A percentile compares a stretch with the other conserved stretches of the same genome.
Conservation (phyloP, 1,140 invertebrate species). For the Brachystomella parvula region DNA sequence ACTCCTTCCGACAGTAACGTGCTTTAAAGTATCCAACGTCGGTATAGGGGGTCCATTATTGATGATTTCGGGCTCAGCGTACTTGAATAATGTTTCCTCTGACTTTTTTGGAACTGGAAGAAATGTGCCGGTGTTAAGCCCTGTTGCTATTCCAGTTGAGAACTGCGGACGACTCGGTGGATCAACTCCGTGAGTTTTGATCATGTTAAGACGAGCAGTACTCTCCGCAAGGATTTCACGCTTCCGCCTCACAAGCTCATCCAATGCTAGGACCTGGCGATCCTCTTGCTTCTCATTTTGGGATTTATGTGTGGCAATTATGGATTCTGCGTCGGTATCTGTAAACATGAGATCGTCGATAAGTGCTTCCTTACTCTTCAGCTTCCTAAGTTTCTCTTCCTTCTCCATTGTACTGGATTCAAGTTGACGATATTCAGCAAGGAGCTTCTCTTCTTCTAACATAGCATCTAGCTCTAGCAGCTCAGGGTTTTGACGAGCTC, state of each 20-base stretch:
- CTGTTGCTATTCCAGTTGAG: slow-evolving; percentile 19
- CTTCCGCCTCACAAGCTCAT: slow-evolving; percentile 49
- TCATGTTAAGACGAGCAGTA: neutral
- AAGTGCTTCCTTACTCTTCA: slow-evolving; percentile 75
- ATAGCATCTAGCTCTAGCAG: slow-evolving; percentile 73
- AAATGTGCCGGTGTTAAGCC: slow-evolving; percentile 40
- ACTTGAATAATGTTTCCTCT: slow-evolving; percentile 63
- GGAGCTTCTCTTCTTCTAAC: slow-evolving; percentile 71
- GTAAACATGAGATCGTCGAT: slow-evolving; percentile 93
- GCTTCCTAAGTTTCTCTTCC: slow-evolving; percentile 72
- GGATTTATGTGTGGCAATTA: slow-evolving; percentile 72
- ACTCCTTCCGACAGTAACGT: slow-evolving; percentile 51
- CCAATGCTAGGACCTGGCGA: slow-evolving; percentile 41
- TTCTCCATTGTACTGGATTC: slow-evolving; percentile 57
- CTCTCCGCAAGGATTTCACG: slow-evolving; percentile 25
- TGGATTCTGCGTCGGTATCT: slow-evolving; percentile 74
- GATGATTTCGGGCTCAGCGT: slow-evolving; percentile 49
- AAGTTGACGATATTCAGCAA: slow-evolving; percentile 56
- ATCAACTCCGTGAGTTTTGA: neutral
- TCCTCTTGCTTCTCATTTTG: slow-evolving; percentile 48
- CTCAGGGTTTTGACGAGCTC: slow-evolving; percentile 41
- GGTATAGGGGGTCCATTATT: slow-evolving; percentile 67
- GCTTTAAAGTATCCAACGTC: slow-evolving; percentile 46
- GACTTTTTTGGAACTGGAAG: slow-evolving; percentile 62
- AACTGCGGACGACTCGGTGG: slow-evolving; percentile 10